Percentiles rank a stretch among this genome's conserved stretches.
These are phyloP conservation scores for Hylia prasina DNA, from an alignment of 2,113 vertebrate species.

Conservation along the genomic window DNA sequence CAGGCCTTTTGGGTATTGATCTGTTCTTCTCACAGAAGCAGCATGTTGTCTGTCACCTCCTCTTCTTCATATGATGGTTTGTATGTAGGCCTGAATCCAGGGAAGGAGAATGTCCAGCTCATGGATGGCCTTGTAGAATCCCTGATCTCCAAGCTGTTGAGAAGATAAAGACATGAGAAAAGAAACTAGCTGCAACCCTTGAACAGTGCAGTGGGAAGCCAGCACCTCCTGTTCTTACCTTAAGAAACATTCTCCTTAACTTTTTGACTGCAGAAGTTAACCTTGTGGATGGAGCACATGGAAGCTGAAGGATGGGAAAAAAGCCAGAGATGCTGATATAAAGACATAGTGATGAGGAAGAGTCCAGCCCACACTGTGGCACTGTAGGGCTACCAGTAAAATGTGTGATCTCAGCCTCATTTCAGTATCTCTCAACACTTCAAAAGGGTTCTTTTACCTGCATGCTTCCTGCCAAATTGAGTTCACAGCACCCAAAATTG, in stretches of 20 bases:
- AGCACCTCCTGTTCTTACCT: constrained; percentile 52
- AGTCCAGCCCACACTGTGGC: background rate
- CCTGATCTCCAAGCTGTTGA: constrained; percentile 63
- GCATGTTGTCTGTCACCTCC: background rate
- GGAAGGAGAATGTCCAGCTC: constrained; percentile 73
- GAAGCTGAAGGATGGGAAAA: constrained; percentile 47
- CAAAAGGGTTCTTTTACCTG: background rate
- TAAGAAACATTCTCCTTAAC: constrained; percentile 51
- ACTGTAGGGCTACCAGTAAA: background rate
- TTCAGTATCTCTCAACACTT: background rate
- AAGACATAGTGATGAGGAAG: background rate
- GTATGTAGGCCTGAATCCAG: constrained; percentile 69
- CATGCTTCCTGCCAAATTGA: background rate
- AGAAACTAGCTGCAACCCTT: background rate
- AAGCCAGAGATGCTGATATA: background rate
- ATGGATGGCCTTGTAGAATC: constrained; percentile 66
- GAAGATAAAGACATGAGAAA: background rate
- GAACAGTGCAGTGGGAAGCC: background rate
- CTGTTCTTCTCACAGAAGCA: background rate
- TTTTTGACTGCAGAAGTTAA: constrained; percentile 60
- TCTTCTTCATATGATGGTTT: constrained; percentile 1
- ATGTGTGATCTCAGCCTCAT: background rate
- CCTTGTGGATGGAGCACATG: constrained; percentile 48
- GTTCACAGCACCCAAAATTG: background rate
- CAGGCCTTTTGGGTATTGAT: background rate